phyloP scores from a whole-genome alignment of 2,888 invertebrate genomes.

The Drosophila nr. medialis region DNA sequence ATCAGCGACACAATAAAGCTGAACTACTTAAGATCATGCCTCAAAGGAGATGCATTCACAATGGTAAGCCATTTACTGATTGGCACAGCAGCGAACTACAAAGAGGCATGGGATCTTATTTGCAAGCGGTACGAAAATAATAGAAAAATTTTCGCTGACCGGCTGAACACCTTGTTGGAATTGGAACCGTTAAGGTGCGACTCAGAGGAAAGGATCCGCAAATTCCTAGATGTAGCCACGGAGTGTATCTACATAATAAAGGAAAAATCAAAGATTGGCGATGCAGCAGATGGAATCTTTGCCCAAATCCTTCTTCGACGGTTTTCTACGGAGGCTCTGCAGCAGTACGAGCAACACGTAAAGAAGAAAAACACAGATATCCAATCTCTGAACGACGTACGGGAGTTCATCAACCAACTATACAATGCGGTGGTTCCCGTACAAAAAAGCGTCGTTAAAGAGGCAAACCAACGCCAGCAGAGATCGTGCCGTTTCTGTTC shows the following conservation, averaged over 20 bases:
- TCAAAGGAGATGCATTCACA: conserved; percentile 2
- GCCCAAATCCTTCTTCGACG: neutral
- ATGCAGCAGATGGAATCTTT: neutral
- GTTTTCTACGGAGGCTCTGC: neutral
- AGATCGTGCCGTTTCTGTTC: neutral
- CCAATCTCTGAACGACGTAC: no score
- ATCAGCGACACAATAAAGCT: neutral
- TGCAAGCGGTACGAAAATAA: neutral
- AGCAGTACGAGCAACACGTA: neutral
- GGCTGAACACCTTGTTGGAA: neutral
- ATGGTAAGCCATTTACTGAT: neutral
- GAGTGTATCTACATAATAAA: neutral
- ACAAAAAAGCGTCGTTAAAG: neutral
- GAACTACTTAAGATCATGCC: neutral
- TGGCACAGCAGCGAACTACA: neutral
- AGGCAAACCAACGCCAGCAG: neutral
- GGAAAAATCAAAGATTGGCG: neutral
- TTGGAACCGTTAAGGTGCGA: neutral
- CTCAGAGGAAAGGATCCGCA: no score
- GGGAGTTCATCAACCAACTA: no score
- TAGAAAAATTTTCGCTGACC: neutral
- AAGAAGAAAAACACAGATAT: neutral
- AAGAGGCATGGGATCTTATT: neutral
- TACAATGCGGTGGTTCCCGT: no score
- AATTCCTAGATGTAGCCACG: neutral